Percentiles rank a stretch among this genome's conserved stretches.
Evolutionary conservation across 2,113 vertebrate genomes (phyloP).

Genomic region (Rhinopithecus roxellana): DNA sequence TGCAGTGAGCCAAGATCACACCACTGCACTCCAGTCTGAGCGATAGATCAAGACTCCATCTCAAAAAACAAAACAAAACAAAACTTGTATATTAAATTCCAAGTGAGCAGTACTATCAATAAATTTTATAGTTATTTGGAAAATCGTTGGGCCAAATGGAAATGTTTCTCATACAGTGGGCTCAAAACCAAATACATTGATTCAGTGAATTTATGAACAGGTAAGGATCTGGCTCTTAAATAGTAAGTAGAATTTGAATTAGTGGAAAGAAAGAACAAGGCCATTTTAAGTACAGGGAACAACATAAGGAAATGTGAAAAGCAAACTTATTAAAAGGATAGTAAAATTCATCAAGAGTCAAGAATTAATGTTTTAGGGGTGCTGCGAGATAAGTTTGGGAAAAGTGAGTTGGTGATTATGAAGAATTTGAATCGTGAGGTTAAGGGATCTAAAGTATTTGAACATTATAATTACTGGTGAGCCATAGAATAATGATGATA

Average conservation of each 20-base stretch:
- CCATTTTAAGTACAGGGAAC: neutral
- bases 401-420: neutral
- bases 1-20: no score
- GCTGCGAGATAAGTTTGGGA: neutral
- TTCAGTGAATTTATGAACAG: conserved; percentile 5
- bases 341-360: neutral
- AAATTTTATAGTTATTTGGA: conserved; percentile 18
- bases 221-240: neutral
- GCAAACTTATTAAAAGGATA: conserved; percentile 1
- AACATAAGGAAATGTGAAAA: neutral
- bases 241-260: conserved; percentile 18
- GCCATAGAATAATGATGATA: neutral
- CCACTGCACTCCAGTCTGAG: no score
- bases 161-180: neutral
- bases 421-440: neutral
- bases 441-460: neutral
- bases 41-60: no score
- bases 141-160: neutral
- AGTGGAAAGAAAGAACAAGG: neutral
- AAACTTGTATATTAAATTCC: neutral
- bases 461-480: neutral
- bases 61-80: no score
- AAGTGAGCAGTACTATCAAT: neutral
- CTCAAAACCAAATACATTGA: neutral
- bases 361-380: neutral